These are phyloP conservation scores for Lithobates sylvaticus DNA, from an alignment of 2,797 vertebrate species.

Conservation along the genomic window DNA sequence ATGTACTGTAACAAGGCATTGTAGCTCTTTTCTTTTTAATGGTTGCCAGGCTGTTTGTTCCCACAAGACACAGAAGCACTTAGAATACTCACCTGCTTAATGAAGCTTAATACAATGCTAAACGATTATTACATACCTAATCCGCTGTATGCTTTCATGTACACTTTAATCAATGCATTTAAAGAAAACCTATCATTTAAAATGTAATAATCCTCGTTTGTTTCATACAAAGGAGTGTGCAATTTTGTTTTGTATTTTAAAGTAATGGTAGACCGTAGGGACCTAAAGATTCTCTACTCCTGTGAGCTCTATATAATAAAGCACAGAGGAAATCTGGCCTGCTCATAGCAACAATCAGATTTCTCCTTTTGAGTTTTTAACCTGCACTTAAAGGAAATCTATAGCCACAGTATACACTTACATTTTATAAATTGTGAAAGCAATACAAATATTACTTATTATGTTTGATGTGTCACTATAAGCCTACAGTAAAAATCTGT, in stretches of 20 bases:
- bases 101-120: slow-evolving; percentile 40
- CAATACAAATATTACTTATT: no score
- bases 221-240: neutral
- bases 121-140: slow-evolving; percentile 37
- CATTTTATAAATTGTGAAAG: no score
- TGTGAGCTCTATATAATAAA: neutral
- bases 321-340: no score
- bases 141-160: slow-evolving; percentile 28
- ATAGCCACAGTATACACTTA: no score
- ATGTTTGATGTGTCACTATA: no score
- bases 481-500: no score
- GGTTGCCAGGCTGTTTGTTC: slow-evolving; percentile 5
- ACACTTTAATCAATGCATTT: slow-evolving; percentile 38
- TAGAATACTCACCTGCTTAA: slow-evolving; percentile 35
- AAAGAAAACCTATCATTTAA: slow-evolving; percentile 21
- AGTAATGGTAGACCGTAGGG: neutral
- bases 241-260: neutral
- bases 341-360: no score
- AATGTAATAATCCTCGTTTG: slow-evolving; percentile 17
- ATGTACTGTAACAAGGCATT: neutral
- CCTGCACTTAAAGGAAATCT: no score
- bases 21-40: neutral
- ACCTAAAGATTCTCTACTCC: neutral
- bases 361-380: no score
- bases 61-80: slow-evolving; percentile 2